Evolutionary conservation across 2,888 invertebrate genomes (phyloP), one percentile per base, ranked within the genome.

Genomic region (Eupithecia vulgata): DNA sequence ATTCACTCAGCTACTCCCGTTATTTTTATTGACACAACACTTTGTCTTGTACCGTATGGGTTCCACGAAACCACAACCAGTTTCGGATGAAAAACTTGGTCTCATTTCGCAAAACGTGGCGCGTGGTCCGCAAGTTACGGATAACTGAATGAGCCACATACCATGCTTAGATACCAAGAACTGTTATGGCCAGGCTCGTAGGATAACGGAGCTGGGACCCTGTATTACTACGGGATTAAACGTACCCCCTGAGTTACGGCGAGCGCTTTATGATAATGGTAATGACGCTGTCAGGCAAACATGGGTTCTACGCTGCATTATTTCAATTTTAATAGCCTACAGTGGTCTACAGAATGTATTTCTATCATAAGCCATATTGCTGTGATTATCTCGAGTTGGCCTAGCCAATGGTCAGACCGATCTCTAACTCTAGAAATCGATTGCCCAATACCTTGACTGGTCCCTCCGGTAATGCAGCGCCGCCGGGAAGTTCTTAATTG

Each of bases 111-210:
- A 76, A 76, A 77, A 73, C 80, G 77, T 80, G 70, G 80, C 79
- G 81, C 70, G 74, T 75, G 82, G 81, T 77, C 81, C 83, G 82
- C 82, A 80, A 81, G 74, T 74, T 72, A 72, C 79, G 75, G 73
- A 70, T 80, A 79, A 80, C 80, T 80, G 80, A 79, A 76, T 77
- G 72, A 73, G 77, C 78, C 78, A 74, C 84, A 83, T 85, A 82
- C 82, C 82, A 80, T 78, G 76, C 80, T 79, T 79, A 70, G 81
- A 81, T 82, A 76, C 79, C 72, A 78, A 84, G 81, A 84, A 88
- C 89, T 85, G 88, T 88, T 88, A 87, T 80, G 81, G 75, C 75
- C 71, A 76, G 71, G 80, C 70, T 72, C 69, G 80, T 83, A 83
- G 86, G 85, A 86, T 88, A 88, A 87, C 89, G 88, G 88, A 37